Evolutionary conservation across 2,888 invertebrate species (phyloP).

Genomic region (Cartodere bifasciata): DNA sequence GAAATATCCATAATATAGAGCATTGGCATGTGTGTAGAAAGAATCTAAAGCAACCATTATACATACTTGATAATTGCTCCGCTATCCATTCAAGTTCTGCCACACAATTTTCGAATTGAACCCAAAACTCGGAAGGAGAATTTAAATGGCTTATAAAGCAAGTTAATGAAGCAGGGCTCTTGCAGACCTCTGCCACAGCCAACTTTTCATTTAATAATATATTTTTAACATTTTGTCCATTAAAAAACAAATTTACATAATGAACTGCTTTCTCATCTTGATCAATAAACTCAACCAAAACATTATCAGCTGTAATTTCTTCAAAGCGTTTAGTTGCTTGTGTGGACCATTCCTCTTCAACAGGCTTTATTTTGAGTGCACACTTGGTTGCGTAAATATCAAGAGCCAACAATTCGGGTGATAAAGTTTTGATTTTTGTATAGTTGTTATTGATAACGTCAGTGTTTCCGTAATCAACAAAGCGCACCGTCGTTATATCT

Average conservation of each 20-base stretch:
- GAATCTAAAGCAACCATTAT: too few relatives aligned
- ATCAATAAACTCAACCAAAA: slow-evolving; percentile 27
- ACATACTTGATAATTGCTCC: slow-evolving; percentile 35
- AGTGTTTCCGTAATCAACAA: slow-evolving; percentile 69
- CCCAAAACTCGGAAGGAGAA: slow-evolving; percentile 59
- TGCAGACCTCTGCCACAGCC: slow-evolving; percentile 36
- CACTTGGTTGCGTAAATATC: slow-evolving; percentile 49
- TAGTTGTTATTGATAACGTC: slow-evolving; percentile 55
- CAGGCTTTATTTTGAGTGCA: slow-evolving; percentile 53
- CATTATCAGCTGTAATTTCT: slow-evolving; percentile 21
- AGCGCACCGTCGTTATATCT: slow-evolving; percentile 63
- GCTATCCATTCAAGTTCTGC: slow-evolving; percentile 48
- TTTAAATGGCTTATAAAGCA: slow-evolving; percentile 56
- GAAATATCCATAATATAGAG: too few relatives aligned
- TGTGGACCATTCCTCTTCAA: slow-evolving; percentile 52
- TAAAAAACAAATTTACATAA: slow-evolving; percentile 51
- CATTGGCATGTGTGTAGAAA: too few relatives aligned
- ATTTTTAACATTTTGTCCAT: slow-evolving; percentile 48
- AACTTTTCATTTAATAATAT: slow-evolving; percentile 45
- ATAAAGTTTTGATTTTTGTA: slow-evolving; percentile 47
- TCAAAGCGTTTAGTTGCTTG: slow-evolving; percentile 45
- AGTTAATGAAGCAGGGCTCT: slow-evolving; percentile 42
- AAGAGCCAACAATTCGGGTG: slow-evolving; percentile 42
- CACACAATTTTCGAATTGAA: slow-evolving; percentile 53
- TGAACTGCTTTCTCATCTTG: slow-evolving; percentile 50